A percentile compares a stretch with the other conserved stretches of the same genome.
These are phyloP conservation scores for Oligia strigilis DNA, from an alignment of 2,888 invertebrate species.

Conservation along the genomic window DNA sequence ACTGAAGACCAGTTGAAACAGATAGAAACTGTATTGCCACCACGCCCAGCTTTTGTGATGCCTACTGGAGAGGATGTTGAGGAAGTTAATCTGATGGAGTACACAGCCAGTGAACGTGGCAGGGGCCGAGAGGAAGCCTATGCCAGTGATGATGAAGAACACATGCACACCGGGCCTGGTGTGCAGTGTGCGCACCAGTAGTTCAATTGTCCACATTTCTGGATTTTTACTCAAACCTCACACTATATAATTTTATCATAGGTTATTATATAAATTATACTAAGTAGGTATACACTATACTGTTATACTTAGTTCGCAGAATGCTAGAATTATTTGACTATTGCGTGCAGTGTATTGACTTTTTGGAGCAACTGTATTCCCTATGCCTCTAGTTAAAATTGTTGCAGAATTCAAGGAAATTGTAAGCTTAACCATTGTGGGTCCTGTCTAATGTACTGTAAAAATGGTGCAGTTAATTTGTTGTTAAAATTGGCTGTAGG, in stretches of 20 bases:
- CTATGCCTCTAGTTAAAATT: conserved; percentile 62
- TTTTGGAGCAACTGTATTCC: conserved; percentile 63
- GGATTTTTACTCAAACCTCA: conserved; percentile 86
- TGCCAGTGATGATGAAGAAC: conserved; percentile 92
- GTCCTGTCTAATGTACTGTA: conserved; percentile 32
- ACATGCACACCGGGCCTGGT: conserved; percentile 90
- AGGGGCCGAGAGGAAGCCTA: conserved; percentile 92
- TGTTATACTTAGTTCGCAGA: conserved; percentile 72
- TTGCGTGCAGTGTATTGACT: conserved; percentile 71
- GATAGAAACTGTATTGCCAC: conserved; percentile 94
- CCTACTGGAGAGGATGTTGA: conserved; percentile 96
- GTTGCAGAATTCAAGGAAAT: conserved; percentile 59
- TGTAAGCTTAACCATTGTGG: conserved; percentile 55
- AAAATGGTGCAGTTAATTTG: conserved; percentile 50
- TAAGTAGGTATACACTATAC: conserved; percentile 74
- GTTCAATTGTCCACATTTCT: conserved; percentile 81
- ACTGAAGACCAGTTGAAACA: conserved; percentile 92
- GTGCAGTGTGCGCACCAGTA: conserved; percentile 96
- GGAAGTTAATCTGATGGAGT: conserved; percentile 95
- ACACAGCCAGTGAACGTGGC: conserved; percentile 91
- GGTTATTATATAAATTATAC: conserved; percentile 81
- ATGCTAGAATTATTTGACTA: conserved; percentile 73
- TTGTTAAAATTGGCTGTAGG: conserved; percentile 57
- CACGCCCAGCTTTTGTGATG: conserved; percentile 92
- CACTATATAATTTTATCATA: conserved; percentile 84